Evolutionary conservation across 1,140 invertebrate genomes (phyloP).

Genomic region (Euura lappo): DNA sequence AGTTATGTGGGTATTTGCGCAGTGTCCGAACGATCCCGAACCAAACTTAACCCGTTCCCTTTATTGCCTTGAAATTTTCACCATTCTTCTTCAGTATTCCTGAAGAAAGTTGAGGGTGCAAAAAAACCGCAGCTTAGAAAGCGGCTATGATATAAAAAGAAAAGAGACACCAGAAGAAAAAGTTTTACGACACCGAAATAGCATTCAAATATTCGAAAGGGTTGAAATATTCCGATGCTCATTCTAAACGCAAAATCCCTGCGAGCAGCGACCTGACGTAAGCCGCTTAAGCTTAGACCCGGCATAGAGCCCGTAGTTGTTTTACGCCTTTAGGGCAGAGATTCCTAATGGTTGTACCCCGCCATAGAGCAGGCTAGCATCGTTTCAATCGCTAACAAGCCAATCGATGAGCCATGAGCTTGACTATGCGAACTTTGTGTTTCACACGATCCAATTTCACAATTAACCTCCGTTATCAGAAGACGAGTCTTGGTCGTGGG

Average conservation of each 20-base stretch:
- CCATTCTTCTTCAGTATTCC: not conserved
- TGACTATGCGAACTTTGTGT: too few species aligned
- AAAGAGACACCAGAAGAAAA: too few species aligned
- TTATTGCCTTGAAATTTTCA: not conserved
- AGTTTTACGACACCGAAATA: too few species aligned
- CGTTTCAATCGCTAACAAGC: not conserved
- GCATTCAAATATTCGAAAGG: not conserved
- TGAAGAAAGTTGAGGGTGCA: not conserved
- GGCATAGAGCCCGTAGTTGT: not conserved
- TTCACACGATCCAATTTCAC: too few species aligned
- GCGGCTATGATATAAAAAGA: not conserved
- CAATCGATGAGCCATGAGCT: not conserved
- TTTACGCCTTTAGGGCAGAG: not conserved
- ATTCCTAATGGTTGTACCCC: not conserved
- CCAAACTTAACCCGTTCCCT: not conserved
- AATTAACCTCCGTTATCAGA: too few species aligned
- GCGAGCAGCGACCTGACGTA: not conserved
- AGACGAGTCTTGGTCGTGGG: too few species aligned
- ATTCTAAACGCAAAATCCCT: not conserved
- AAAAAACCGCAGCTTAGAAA: slow-evolving; percentile 5
- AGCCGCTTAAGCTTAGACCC: not conserved
- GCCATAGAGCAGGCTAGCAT: not conserved
- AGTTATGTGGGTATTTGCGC: not conserved
- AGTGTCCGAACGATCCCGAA: not conserved
- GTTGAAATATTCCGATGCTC: not conserved